Percentiles rank a stretch among this genome's conserved stretches.
Conservation (phyloP, 1,140 invertebrate genomes). For the Calephelis virginiensis region DNA sequence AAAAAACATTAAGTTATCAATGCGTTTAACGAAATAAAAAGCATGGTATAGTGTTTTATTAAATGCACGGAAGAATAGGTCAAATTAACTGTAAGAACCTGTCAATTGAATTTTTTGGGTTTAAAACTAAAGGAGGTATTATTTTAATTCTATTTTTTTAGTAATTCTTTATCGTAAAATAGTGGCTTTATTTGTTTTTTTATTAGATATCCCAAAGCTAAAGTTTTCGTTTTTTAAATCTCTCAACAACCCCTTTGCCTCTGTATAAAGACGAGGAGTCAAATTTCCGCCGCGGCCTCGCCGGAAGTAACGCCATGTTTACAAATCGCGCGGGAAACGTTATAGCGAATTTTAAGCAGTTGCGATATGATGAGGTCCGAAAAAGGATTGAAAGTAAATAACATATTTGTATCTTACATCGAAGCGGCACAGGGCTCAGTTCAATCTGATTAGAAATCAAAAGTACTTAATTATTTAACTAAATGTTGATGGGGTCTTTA, state of each 20-base stretch:
- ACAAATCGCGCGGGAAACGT: constrained; percentile 67
- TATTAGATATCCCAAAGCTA: not conserved
- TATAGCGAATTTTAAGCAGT: constrained; percentile 67
- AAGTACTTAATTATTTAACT: no score
- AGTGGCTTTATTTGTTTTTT: not conserved
- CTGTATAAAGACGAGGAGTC: constrained; percentile 47
- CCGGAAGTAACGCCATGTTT: constrained; percentile 71
- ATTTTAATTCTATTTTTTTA: not conserved
- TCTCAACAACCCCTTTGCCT: constrained; percentile 36
- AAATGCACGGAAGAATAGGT: no score
- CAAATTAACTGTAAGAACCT: no score
- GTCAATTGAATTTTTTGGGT: no score
- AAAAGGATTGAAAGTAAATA: constrained; percentile 30
- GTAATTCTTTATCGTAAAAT: not conserved
- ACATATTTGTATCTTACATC: not conserved
- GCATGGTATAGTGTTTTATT: no score
- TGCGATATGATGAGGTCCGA: constrained; percentile 39
- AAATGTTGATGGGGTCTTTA: no score
- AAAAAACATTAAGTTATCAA: no score
- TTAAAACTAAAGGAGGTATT: no score
- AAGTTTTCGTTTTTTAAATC: constrained; percentile 15
- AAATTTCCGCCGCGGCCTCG: constrained; percentile 73
- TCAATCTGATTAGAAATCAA: no score
- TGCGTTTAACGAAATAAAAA: no score
- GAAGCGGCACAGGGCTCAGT: no score